phyloP scores from a whole-genome alignment of 2,888 invertebrate genomes.

The Ichneumoninae sp. region DNA sequence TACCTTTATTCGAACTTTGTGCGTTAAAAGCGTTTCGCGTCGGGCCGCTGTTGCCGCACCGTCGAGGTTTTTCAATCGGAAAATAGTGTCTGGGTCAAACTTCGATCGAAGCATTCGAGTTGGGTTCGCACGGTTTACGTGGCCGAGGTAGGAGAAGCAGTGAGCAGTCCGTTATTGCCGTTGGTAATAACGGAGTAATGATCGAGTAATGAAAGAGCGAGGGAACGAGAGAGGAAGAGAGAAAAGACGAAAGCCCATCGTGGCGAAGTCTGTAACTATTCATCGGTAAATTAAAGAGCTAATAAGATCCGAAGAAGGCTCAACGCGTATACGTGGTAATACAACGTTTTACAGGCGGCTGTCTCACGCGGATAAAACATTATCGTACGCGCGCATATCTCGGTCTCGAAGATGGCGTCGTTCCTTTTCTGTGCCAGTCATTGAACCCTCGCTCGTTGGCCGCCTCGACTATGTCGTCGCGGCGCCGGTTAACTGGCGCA shows the following conservation, averaged over 20 bases:
- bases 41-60: neutral
- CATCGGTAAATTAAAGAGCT: neutral
- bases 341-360: neutral
- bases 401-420: slow-evolving; percentile 76
- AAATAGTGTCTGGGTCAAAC: slow-evolving; percentile 40
- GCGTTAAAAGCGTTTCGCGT: neutral
- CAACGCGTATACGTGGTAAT: neutral
- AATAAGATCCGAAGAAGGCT: neutral
- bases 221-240: neutral
- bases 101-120: slow-evolving; percentile 19
- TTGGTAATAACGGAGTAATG: too few species aligned
- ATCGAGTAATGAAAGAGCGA: neutral
- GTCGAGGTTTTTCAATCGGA: slow-evolving; percentile 9
- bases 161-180: slow-evolving; percentile 15
- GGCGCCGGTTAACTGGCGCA: slow-evolving; percentile 55
- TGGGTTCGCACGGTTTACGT: neutral
- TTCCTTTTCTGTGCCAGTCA: slow-evolving; percentile 82
- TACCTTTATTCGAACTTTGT: neutral
- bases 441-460: slow-evolving; percentile 78
- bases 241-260: neutral
- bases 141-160: neutral
- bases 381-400: slow-evolving; percentile 74
- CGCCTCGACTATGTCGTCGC: slow-evolving; percentile 54
- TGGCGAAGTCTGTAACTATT: neutral
- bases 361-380: slow-evolving; percentile 59